These are phyloP conservation scores for Cynoglossus semilaevis DNA, from an alignment of 2,113 vertebrate genomes.

Conservation along the genomic window DNA sequence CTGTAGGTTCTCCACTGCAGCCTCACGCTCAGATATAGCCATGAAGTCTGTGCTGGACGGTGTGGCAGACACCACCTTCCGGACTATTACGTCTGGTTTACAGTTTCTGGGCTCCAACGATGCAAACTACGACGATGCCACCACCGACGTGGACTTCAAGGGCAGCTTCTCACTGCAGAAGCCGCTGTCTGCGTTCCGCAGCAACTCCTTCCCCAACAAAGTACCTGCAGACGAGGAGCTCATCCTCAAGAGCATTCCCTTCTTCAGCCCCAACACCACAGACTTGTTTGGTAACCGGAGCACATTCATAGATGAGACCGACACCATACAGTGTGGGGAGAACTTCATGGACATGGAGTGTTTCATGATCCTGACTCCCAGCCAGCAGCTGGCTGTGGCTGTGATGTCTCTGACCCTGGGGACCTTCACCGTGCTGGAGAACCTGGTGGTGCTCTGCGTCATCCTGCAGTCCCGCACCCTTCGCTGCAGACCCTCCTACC, in stretches of 20 bases:
- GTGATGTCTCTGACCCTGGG: slow-evolving; percentile 93
- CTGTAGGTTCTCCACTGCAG: slow-evolving; percentile 64
- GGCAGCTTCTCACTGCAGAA: slow-evolving; percentile 88
- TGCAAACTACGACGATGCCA: slow-evolving; percentile 89
- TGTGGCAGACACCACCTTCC: slow-evolving; percentile 96
- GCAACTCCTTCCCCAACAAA: slow-evolving; percentile 89
- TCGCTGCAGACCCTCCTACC: slow-evolving; percentile 94
- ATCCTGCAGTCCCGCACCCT: slow-evolving; percentile 95
- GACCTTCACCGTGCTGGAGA: slow-evolving; percentile 97
- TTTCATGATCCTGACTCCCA: slow-evolving; percentile 98
- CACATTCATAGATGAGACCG: slow-evolving; percentile 83
- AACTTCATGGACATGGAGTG: slow-evolving; percentile 99
- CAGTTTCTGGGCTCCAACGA: slow-evolving; percentile 92
- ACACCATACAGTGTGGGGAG: slow-evolving; percentile 91
- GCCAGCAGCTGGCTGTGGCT: slow-evolving; percentile 93
- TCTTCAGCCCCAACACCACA: slow-evolving; percentile 87
- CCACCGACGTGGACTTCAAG: slow-evolving; percentile 86
- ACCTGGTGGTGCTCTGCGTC: slow-evolving; percentile 91
- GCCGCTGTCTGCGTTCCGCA: slow-evolving; percentile 89
- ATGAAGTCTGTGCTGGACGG: slow-evolving; percentile 97
- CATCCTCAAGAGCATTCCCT: slow-evolving; percentile 81
- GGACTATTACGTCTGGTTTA: slow-evolving; percentile 96
- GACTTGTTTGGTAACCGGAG: slow-evolving; percentile 90
- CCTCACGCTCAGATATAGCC: slow-evolving; percentile 74
- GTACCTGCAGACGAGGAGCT: slow-evolving; percentile 86